A percentile compares a stretch with the other conserved stretches of the same genome.
phyloP scores from a whole-genome alignment of 2,797 vertebrate species.

The Silurus lanzhouensis region DNA sequence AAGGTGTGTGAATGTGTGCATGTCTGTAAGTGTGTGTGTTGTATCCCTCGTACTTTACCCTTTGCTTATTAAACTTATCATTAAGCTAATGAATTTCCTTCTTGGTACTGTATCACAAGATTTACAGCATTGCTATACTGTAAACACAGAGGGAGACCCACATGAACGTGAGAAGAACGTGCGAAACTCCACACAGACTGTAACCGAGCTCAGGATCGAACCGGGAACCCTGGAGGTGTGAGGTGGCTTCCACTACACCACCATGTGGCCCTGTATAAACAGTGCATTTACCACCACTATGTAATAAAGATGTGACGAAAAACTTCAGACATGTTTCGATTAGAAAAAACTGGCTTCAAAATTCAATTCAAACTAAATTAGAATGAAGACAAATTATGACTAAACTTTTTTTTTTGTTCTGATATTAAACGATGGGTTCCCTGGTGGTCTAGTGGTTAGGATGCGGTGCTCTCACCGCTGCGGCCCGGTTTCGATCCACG shows the following conservation, averaged over 20 bases:
- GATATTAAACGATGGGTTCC: too few relatives aligned
- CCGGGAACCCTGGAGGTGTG: background rate
- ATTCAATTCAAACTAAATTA: background rate
- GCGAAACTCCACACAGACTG: background rate
- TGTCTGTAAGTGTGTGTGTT: background rate
- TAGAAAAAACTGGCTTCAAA: background rate
- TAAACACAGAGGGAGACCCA: background rate
- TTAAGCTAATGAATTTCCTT: background rate
- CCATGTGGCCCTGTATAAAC: background rate
- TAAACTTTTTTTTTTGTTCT: background rate
- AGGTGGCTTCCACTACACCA: background rate
- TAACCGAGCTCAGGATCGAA: background rate
- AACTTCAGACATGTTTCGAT: background rate
- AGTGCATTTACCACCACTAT: background rate
- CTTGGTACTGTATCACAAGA: background rate
- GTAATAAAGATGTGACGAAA: background rate
- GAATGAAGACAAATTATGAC: background rate
- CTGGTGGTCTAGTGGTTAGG: too few relatives aligned
- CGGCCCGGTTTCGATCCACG: too few relatives aligned
- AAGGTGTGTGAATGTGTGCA: background rate
- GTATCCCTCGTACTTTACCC: constrained; percentile 20
- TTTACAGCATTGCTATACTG: background rate
- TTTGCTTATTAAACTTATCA: background rate
- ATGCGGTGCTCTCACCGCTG: too few relatives aligned
- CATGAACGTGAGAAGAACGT: background rate